Percentiles rank a stretch among this genome's conserved stretches.
phyloP scores from a whole-genome alignment of 2,797 vertebrate species.

The Micrastur ruficollis region DNA sequence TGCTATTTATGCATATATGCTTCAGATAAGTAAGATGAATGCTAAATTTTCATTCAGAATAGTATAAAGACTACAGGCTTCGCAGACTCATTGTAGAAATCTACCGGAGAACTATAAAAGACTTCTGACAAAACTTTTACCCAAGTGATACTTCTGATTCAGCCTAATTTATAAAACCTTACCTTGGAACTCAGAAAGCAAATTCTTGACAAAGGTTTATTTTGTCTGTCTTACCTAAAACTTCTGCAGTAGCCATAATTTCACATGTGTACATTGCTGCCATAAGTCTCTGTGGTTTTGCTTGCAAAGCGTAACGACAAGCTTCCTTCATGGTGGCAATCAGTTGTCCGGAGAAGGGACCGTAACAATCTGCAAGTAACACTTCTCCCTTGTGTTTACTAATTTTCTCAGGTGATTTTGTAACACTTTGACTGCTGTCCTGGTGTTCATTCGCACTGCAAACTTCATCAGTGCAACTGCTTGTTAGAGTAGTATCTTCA shows the following conservation, averaged over 20 bases:
- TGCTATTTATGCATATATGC: background rate
- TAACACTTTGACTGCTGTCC: background rate
- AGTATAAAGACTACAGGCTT: slow-evolving; percentile 3
- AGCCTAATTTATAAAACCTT: background rate
- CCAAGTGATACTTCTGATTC: background rate
- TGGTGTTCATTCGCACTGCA: background rate
- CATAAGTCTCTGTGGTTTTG: slow-evolving; percentile 92
- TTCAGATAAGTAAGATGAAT: background rate
- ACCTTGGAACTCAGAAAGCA: background rate
- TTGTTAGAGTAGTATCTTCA: background rate
- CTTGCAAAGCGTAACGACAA: slow-evolving; percentile 89
- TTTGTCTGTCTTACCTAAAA: slow-evolving; percentile 84
- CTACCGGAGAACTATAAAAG: background rate
- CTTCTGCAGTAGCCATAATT: slow-evolving; percentile 94
- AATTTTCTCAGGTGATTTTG: background rate
- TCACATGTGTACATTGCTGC: slow-evolving; percentile 98
- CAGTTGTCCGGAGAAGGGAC: slow-evolving; percentile 91
- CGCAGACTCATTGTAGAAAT: background rate
- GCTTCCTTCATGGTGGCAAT: slow-evolving; percentile 95
- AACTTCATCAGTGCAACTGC: background rate
- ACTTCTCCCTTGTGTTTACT: slow-evolving; percentile 65
- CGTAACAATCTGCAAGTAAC: slow-evolving; percentile 80
- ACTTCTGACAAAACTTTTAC: background rate
- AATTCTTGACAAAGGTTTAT: background rate
- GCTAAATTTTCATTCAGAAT: background rate